Base-by-base conservation (phyloP, 2,797 vertebrate species). In the Thunnus albacares region DNA sequence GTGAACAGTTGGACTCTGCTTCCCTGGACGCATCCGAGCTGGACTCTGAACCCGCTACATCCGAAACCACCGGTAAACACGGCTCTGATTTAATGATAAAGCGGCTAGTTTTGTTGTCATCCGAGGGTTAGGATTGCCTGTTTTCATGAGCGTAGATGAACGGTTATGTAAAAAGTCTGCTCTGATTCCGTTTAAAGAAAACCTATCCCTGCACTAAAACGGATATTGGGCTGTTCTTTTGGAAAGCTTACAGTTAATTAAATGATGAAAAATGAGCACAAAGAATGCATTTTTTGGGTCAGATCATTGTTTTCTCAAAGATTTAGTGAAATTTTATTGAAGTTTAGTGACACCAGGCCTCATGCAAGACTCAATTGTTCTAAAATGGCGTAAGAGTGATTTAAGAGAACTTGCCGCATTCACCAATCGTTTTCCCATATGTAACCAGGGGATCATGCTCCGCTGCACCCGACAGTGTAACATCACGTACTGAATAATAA, bases 1-100 rank as follows among this genome's bases (percentile, higher is more conserved):
- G 97, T 20, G 98, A 99, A 90, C 97, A 97, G 84, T 74, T 99
- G 93, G 98, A 99, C 89, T 96, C 95, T 0, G 96, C 96, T 58
- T 99, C 97, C 3, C 59, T 97, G 90, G 98, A 98, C 57, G 96
- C 96, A 68, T 94, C 93, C 5, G 98, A 99, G 90, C 81, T 97
- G 83, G 97, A 97, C 84, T 94, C 95, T 9, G 97, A 98, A 75
- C 82, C 93, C 0, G 85, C 95, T 0, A 84, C 91, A 0, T 93
- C 96, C 1, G 95, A 95, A 71, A 84, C 92, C 75, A 79, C 91
- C 87, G 96, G 96, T 91, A 86, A 85, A 49, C 47, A 53, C 51
- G 22, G n/a, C 51, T 45, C 15, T 55, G 49, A 51, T 60, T 30
- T 0, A 28, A n/a, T 4, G 18, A 64, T 33, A 10, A 49, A 24